Percentiles rank a stretch among this genome's conserved stretches.
Conservation (phyloP, 2,888 invertebrate species). For the Anoplius nigerrimus region DNA sequence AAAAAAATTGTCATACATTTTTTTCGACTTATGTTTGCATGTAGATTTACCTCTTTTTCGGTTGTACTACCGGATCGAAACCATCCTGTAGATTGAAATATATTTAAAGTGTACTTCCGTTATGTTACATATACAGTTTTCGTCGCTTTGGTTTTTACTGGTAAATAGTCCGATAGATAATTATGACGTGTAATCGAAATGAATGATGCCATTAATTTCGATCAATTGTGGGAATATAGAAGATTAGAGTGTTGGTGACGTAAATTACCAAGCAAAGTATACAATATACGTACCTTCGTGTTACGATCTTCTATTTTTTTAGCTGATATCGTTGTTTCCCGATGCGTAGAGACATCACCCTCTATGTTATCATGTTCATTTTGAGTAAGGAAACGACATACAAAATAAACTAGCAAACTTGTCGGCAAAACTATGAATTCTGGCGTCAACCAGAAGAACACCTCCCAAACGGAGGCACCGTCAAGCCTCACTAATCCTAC, state of each 20-base stretch:
- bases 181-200: not conserved
- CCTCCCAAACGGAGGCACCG: conserved; percentile 78
- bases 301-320: conserved; percentile 61
- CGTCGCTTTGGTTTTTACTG: too few species aligned
- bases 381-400: conserved; percentile 74
- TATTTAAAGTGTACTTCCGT: too few species aligned
- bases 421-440: conserved; percentile 82
- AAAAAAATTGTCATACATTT: too few species aligned
- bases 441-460: conserved; percentile 85
- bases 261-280: not conserved
- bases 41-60: too few species aligned
- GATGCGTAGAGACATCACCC: conserved; percentile 51
- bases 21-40: too few species aligned
- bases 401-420: conserved; percentile 76
- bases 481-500: conserved; percentile 83
- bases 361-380: conserved; percentile 57
- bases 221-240: too few species aligned
- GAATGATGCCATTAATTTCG: not conserved
- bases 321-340: conserved; percentile 24
- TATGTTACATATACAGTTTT: too few species aligned
- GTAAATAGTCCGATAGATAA: too few species aligned
- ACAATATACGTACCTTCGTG: conserved; percentile 57
- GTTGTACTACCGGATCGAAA: too few species aligned
- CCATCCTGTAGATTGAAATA: too few species aligned
- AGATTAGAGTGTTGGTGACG: too few species aligned